Evolutionary conservation across 2,113 vertebrate species (phyloP).

Genomic region (Ailuropoda melanoleuca): DNA sequence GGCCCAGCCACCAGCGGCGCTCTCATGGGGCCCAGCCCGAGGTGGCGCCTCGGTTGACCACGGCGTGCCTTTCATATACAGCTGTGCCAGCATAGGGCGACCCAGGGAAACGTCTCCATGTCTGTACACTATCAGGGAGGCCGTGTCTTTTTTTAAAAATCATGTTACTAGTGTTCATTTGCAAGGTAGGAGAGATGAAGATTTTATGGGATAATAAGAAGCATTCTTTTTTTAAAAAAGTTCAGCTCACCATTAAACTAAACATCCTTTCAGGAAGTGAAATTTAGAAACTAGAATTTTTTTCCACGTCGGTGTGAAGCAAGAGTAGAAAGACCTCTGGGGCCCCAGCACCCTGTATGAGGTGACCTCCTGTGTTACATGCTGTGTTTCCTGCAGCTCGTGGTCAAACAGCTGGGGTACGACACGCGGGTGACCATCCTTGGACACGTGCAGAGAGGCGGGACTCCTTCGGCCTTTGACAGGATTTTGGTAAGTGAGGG

Average conservation of each 20-base stretch:
- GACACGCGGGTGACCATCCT: slow-evolving; percentile 97
- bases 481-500: slow-evolving; percentile 92
- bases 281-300: not conserved
- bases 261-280: not conserved
- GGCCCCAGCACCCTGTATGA: fast-evolving
- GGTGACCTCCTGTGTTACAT: not conserved
- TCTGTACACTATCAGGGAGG: not conserved
- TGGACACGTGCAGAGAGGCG: slow-evolving; percentile 95
- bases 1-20: fast-evolving
- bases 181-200: not conserved
- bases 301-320: not conserved
- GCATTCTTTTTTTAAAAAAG: not conserved
- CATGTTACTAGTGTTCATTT: not conserved
- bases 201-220: not conserved
- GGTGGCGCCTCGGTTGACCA: fast-evolving
- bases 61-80: not conserved
- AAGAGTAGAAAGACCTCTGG: not conserved
- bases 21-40: fast-evolving
- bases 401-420: slow-evolving; percentile 92
- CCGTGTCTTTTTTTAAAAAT: not conserved
- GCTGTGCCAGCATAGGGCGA: not conserved
- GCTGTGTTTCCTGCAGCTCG: slow-evolving; percentile 85
- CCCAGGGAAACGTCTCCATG: not conserved
- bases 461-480: slow-evolving; percentile 96
- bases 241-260: not conserved